These are phyloP conservation scores for Eulemur rufifrons DNA, from an alignment of 2,113 vertebrate species.

Conservation along the genomic window DNA sequence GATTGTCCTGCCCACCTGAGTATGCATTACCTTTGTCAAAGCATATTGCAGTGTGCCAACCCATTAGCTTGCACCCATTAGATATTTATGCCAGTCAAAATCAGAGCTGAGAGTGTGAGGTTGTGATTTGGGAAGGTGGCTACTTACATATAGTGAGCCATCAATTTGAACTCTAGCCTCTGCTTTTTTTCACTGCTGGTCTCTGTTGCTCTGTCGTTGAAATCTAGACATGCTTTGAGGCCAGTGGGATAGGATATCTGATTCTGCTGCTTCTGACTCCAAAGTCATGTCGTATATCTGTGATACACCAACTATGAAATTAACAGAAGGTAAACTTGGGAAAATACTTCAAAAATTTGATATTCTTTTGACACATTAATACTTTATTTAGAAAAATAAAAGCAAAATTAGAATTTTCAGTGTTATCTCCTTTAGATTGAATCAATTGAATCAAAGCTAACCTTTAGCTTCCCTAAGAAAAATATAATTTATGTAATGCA, in stretches of 20 bases:
- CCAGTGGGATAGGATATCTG: not conserved
- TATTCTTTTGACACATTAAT: not conserved
- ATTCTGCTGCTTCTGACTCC: not conserved
- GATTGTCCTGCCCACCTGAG: not conserved
- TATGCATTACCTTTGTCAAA: not conserved
- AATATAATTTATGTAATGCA: not conserved
- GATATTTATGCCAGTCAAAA: not conserved
- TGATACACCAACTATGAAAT: not conserved
- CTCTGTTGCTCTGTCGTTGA: not conserved
- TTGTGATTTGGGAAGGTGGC: not conserved
- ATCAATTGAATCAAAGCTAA: not conserved
- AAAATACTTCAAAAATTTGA: not conserved
- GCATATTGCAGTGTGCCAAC: not conserved
- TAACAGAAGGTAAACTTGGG: not conserved
- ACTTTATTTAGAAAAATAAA: slow-evolving; percentile 20
- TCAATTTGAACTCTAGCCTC: not conserved
- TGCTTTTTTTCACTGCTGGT: not conserved
- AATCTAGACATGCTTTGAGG: not conserved
- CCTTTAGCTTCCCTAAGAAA: not conserved
- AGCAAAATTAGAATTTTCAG: not conserved
- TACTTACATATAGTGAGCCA: not conserved
- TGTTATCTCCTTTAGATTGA: not conserved
- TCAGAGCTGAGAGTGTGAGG: not conserved
- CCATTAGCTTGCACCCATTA: not conserved
- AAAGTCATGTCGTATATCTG: not conserved